These are phyloP conservation scores for Microtus montanus DNA, from an alignment of 2,113 vertebrate genomes.

Conservation along the genomic window DNA sequence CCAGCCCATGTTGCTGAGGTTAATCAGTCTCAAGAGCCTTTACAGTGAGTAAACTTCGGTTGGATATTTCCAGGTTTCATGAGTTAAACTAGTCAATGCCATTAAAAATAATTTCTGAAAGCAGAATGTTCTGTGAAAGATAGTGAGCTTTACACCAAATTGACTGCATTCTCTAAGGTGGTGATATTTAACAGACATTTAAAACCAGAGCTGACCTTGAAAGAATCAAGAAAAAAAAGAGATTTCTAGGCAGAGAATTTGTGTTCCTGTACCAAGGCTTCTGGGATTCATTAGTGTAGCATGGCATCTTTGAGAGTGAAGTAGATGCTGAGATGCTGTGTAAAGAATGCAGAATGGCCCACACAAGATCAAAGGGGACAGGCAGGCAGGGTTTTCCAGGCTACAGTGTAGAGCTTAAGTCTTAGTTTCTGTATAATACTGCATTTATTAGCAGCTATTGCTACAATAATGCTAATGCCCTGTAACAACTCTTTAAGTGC, in stretches of 20 bases:
- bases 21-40: neutral
- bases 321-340: accelerated
- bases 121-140: neutral
- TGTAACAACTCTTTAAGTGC: neutral
- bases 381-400: accelerated
- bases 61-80: neutral
- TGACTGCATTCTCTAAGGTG: neutral
- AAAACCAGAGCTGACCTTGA: neutral
- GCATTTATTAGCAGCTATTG: neutral
- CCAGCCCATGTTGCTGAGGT: neutral
- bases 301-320: neutral
- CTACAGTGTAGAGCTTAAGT: neutral
- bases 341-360: neutral
- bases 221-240: neutral
- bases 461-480: neutral
- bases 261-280: neutral
- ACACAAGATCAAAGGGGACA: neutral
- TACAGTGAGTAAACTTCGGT: neutral
- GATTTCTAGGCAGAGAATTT: neutral
- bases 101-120: slow-evolving; percentile 1
- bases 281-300: accelerated
- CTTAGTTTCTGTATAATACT: neutral
- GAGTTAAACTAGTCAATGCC: neutral
- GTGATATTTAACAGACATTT: neutral
- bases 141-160: neutral